Percentiles rank a stretch among this genome's conserved stretches.
phyloP scores from a whole-genome alignment of 2,888 invertebrate species.

The Drosophila parthenogenetica region DNA sequence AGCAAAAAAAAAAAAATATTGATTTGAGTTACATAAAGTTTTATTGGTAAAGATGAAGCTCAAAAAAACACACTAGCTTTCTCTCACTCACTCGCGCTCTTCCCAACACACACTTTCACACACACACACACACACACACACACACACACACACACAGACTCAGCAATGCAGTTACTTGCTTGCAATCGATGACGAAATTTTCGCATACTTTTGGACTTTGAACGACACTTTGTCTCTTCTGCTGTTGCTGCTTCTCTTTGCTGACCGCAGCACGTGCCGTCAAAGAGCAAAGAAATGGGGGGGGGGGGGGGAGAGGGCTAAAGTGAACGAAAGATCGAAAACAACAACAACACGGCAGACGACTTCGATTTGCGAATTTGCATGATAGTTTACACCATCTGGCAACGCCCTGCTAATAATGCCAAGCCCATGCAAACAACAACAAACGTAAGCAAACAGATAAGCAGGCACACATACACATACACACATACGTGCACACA shows the following conservation, averaged over 20 bases:
- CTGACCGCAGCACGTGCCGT: conserved; percentile 1
- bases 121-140: no score
- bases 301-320: no score
- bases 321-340: not conserved
- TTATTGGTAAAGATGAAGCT: not conserved
- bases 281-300: not conserved
- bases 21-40: conserved; percentile 6
- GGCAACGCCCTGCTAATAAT: conserved; percentile 45
- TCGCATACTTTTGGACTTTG: not conserved
- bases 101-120: no score
- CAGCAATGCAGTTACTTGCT: conserved; percentile 1
- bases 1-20: conserved; percentile 13
- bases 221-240: not conserved
- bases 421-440: conserved; percentile 26
- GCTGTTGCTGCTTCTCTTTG: not conserved
- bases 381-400: conserved; percentile 32
- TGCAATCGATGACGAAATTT: conserved; percentile 7
- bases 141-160: not conserved
- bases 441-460: not conserved
- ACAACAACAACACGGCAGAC: conserved; percentile 5
- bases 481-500: not conserved
- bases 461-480: not conserved
- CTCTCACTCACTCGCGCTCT: no score
- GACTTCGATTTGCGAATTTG: conserved; percentile 20
- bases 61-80: not conserved